Evolutionary conservation across 2,113 vertebrate genomes (phyloP), one percentile per base, ranked within the genome.

Genomic region (Lota lota): DNA sequence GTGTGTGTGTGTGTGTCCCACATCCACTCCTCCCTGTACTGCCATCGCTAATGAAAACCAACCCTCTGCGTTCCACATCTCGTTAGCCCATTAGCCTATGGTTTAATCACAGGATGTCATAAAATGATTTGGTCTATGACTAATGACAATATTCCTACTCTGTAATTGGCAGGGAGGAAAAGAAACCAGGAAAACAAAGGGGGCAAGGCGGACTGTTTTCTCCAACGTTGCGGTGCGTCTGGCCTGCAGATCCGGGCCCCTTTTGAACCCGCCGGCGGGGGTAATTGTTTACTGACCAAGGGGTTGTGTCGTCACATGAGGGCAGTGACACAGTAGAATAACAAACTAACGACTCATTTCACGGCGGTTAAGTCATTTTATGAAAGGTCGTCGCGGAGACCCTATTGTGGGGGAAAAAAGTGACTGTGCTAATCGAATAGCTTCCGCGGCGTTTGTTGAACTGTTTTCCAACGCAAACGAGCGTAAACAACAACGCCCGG

Each of bases 71-170:
- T 84, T 87, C 77, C 80, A 80, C 80, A 81, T 85, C 78, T 86
- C 83, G 83, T 89, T 86, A 85, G 86, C 81, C 85, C 81, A 80
- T 90, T 88, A 84, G 79, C 73, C 76, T 65, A 72, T 78, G 75
- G 79, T 87, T 88, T 87, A 88, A 90, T 88, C 66, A 76, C 88
- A 86, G 88, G 88, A 91, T 87, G 87, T 85, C 69, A 74, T 88
- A 83, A 85, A 88, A 88, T 79, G 77, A 87, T 88, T 85, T 80
- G 77, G 80, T 86, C 81, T 72, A 73, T 87, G 86, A 89, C 85
- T 91, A 89, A 90, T 84, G 85, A 85, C 79, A 87, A 88, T 81
- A 82, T 88, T 86, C 86, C 76, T 61, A 67, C 79, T 82, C 64
- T 0, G 54, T 83, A 88, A 83, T 81, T 66, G 75, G 65, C 76